These are phyloP conservation scores for Ooceraea biroi DNA, from an alignment of 1,140 invertebrate genomes.

Conservation along the genomic window DNA sequence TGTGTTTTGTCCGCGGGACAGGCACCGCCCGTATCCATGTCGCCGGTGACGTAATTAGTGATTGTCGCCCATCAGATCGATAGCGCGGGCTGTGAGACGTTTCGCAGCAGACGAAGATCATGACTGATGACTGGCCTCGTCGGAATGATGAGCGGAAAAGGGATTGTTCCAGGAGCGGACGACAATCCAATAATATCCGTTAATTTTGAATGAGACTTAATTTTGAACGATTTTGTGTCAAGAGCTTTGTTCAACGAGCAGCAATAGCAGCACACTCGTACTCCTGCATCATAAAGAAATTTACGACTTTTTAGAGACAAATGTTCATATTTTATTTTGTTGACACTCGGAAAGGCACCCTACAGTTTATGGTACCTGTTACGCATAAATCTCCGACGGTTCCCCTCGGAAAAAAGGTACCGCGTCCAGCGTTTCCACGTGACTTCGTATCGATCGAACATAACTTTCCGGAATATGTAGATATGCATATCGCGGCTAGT, in stretches of 20 bases:
- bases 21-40: conserved; percentile 53
- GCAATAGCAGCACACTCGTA: too few relatives aligned
- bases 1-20: conserved; percentile 54
- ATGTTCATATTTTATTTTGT: conserved; percentile 59
- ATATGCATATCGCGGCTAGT: conserved; percentile 33
- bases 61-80: conserved; percentile 46
- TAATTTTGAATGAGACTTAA: background rate
- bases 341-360: conserved; percentile 40
- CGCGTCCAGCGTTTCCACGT: conserved; percentile 29
- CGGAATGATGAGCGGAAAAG: background rate
- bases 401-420: background rate
- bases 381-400: conserved; percentile 50
- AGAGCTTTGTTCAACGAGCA: too few relatives aligned
- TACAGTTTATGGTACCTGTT: conserved; percentile 58
- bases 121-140: background rate
- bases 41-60: conserved; percentile 66
- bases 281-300: conserved; percentile 24
- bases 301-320: conserved; percentile 46
- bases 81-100: conserved; percentile 20
- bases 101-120: background rate
- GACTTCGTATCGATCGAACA: conserved; percentile 43
- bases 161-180: background rate
- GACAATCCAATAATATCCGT: background rate
- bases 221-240: background rate
- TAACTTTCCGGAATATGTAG: conserved; percentile 48